phyloP scores from a whole-genome alignment of 1,140 invertebrate genomes.

The Leptonema lineaticorne region DNA sequence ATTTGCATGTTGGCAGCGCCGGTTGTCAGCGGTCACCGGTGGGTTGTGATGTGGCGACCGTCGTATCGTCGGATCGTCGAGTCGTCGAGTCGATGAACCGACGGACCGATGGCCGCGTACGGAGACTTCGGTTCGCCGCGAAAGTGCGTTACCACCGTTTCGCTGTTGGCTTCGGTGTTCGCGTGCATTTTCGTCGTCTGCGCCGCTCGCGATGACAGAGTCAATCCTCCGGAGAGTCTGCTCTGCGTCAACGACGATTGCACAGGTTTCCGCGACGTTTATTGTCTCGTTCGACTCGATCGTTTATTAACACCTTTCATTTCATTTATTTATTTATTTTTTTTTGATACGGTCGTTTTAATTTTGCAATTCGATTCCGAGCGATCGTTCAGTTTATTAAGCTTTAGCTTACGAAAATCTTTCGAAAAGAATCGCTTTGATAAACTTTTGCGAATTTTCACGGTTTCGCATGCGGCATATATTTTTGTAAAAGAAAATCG shows the following conservation, averaged over 20 bases:
- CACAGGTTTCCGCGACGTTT: no score
- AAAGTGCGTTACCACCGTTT: no score
- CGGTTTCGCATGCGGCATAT: no score
- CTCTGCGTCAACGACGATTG: slow-evolving; percentile 8
- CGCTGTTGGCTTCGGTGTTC: no score
- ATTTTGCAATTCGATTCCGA: slow-evolving; percentile 30
- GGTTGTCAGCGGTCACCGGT: background rate
- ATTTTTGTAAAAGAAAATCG: no score
- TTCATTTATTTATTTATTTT: background rate
- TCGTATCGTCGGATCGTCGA: background rate
- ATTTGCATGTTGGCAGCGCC: slow-evolving; percentile 5
- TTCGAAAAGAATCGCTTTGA: no score
- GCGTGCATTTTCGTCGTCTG: background rate
- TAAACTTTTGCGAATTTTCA: no score
- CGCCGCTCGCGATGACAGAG: background rate
- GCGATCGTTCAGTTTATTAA: no score
- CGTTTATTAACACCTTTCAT: background rate
- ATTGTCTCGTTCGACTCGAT: background rate
- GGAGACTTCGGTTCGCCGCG: background rate
- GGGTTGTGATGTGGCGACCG: background rate
- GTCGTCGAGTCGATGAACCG: background rate
- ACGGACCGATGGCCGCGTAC: background rate
- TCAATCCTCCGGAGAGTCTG: background rate
- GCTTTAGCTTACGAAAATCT: no score
- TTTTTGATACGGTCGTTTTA: no score